phyloP scores from a whole-genome alignment of 2,797 vertebrate species.

The Phalanger gymnotis region DNA sequence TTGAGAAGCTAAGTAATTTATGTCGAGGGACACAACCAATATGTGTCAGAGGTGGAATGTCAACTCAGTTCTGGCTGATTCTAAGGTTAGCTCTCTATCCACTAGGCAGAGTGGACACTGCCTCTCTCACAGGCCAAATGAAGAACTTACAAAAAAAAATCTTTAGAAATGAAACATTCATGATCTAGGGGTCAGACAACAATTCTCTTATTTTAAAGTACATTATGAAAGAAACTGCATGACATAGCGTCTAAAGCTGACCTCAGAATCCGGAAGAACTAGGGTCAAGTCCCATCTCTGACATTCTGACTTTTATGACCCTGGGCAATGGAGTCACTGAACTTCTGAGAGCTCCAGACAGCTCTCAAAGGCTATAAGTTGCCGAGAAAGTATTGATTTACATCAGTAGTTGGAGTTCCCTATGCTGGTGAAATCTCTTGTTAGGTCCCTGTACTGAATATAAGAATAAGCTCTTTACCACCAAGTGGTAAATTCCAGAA shows the following conservation, averaged over 20 bases:
- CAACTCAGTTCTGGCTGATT: neutral
- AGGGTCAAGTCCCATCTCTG: neutral
- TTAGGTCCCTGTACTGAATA: neutral
- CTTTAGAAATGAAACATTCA: neutral
- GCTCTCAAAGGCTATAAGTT: neutral
- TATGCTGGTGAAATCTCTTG: neutral
- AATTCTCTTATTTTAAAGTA: neutral
- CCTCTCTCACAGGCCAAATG: neutral
- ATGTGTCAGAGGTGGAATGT: neutral
- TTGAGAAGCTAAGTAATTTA: neutral
- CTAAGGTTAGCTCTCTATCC: neutral
- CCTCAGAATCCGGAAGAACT: neutral
- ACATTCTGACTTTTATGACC: neutral
- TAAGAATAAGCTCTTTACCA: neutral
- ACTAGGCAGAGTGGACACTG: neutral
- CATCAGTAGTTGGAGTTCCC: neutral
- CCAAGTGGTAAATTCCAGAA: neutral
- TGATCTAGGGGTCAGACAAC: neutral
- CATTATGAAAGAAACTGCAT: neutral
- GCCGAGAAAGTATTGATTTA: neutral
- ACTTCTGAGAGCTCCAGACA: neutral
- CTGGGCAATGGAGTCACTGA: neutral
- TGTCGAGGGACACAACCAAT: neutral
- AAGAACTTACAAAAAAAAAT: neutral
- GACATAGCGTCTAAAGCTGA: neutral